These are phyloP conservation scores for Streblospio benedicti DNA, from an alignment of 1,140 invertebrate species.

Conservation along the genomic window DNA sequence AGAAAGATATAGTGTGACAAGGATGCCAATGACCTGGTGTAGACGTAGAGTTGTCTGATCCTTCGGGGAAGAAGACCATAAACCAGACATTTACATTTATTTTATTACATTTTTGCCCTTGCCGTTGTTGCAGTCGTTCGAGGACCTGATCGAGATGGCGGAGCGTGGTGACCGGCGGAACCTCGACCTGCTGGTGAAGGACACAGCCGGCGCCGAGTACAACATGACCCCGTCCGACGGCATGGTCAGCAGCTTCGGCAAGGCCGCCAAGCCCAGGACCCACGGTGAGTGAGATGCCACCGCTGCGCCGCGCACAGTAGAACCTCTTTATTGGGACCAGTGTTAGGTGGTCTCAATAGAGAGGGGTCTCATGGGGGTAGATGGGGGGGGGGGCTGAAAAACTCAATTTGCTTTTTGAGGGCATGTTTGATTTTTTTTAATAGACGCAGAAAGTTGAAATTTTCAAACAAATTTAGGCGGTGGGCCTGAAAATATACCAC, in stretches of 20 bases:
- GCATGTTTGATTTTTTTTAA: background rate
- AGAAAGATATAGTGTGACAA: too few species aligned
- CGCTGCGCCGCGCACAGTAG: too few species aligned
- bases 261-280: slow-evolving; percentile 12
- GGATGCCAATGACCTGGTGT: too few species aligned
- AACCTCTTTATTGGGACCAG: background rate
- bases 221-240: slow-evolving; percentile 4
- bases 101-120: too few species aligned
- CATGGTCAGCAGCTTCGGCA: slow-evolving; percentile 15
- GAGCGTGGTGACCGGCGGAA: background rate
- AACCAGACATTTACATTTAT: too few species aligned
- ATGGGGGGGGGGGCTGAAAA: background rate
- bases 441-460: background rate
- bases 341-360: background rate
- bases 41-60: too few species aligned
- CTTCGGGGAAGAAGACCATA: too few species aligned
- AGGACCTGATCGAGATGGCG: slow-evolving; percentile 9
- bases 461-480: too few species aligned
- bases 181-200: slow-evolving; percentile 9
- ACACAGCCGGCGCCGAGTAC: slow-evolving; percentile 14
- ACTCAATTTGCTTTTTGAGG: background rate
- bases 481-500: too few species aligned
- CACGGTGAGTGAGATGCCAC: too few species aligned
- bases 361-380: background rate
- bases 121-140: slow-evolving; percentile 5